phyloP scores from a whole-genome alignment of 2,888 invertebrate species.

The Cybosia mesomella region DNA sequence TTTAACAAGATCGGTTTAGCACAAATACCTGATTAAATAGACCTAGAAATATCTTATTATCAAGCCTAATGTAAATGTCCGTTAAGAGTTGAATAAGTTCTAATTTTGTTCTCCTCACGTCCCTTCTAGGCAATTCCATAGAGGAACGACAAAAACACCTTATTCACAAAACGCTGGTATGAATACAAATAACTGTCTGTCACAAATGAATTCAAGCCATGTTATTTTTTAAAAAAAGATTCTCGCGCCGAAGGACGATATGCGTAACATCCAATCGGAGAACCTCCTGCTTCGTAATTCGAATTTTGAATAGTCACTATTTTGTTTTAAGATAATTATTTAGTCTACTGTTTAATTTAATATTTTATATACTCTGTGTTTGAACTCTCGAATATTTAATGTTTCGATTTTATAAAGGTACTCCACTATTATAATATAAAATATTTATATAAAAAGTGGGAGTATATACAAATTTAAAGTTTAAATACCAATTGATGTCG shows the following conservation, averaged over 20 bases:
- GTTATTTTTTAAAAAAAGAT: slow-evolving; percentile 66
- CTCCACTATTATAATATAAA: neutral
- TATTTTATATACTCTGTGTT: neutral
- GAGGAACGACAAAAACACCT: slow-evolving; percentile 78
- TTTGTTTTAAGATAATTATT: neutral
- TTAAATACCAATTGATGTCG: neutral
- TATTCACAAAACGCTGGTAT: slow-evolving; percentile 67
- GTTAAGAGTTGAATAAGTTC: slow-evolving; percentile 46
- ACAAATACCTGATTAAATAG: neutral
- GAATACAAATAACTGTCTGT: slow-evolving; percentile 76
- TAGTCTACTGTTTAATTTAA: too few relatives aligned
- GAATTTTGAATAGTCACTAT: slow-evolving; percentile 31
- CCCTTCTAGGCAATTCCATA: slow-evolving; percentile 75
- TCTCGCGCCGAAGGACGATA: slow-evolving; percentile 74
- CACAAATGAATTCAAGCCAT: slow-evolving; percentile 76
- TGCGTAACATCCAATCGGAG: slow-evolving; percentile 55
- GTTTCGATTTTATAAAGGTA: neutral
- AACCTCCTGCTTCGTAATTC: slow-evolving; percentile 40
- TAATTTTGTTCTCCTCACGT: slow-evolving; percentile 74
- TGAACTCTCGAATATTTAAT: neutral
- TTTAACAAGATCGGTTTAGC: too few relatives aligned
- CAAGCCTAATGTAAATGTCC: slow-evolving; percentile 35
- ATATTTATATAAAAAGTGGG: neutral
- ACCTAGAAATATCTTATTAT: slow-evolving; percentile 20
- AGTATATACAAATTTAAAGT: neutral